Base-by-base conservation (phyloP, 2,113 vertebrate species). In the Rostratula benghalensis region DNA sequence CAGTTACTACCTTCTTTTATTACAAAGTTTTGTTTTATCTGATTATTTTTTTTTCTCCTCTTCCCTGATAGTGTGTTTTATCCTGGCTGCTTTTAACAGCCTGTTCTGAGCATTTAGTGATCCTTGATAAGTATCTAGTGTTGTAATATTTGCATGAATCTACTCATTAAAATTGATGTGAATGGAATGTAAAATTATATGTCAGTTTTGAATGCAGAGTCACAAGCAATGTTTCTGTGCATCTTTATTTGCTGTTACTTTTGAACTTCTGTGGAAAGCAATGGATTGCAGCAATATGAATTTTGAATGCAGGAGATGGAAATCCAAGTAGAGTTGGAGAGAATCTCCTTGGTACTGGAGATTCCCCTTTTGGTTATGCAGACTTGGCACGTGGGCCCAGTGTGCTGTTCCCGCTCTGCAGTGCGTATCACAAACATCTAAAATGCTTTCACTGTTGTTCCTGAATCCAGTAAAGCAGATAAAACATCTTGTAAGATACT, bases 361-460 rank as follows among this genome's bases (percentile, higher is more conserved):
- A n/a, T 37, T 63, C 43, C 63, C 30, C 22, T 56, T 63, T 17
- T 24, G 35, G 39, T 27, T n/a, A 17, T 18, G 39, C 19, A 8
- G 9, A 14, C 39, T 54, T 0, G 1, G 39, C 53, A 24, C 0
- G 2, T 45, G 60, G 31, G 12, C 31, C 61, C 30, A 23, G 48
- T 22, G 28, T 14, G 4, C 7, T 1, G 4, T 21, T 77, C 48
- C 50, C 35, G 33, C 69, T 77, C 57, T 35, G 50, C 37, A 48
- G 1, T 4, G 61, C 15, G 16, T 30, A 39, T 61, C 39, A n/a
- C 48, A 35, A 41, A 54, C 25, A 18, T 19, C 76, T 46, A 15
- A 70, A 77, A 43, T 19, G 19, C 70, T 77, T 86, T 70, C 13
- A 4, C 16, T 3, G 22, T 12, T 45, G 33, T 60, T n/a, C 22